Percentiles rank a stretch among this genome's conserved stretches.
phyloP scores from a whole-genome alignment of 2,113 vertebrate genomes.

The Polyodon spathula region DNA sequence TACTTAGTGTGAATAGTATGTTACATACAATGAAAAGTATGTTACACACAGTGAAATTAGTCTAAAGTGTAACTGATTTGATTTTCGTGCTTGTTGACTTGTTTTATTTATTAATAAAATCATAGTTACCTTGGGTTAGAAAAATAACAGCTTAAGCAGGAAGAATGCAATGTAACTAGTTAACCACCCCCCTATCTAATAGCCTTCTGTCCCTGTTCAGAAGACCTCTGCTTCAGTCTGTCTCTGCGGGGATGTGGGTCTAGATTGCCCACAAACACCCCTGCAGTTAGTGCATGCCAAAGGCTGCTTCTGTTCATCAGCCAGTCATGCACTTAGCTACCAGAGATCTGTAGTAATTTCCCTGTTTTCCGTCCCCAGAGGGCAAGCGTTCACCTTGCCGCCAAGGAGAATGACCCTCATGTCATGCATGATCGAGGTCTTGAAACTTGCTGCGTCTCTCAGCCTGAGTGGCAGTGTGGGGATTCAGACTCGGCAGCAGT shows the following conservation, averaged over 20 bases:
- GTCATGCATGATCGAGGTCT: conserved; percentile 49
- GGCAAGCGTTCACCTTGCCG: conserved; percentile 21
- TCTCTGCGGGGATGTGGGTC: conserved; percentile 8
- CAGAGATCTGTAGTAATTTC: conserved; percentile 56
- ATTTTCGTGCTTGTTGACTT: too few species aligned
- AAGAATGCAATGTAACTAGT: neutral
- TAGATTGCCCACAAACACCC: conserved; percentile 40
- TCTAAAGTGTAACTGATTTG: too few species aligned
- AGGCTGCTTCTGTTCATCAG: conserved; percentile 58
- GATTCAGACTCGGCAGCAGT: conserved; percentile 19
- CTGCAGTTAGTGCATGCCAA: conserved; percentile 57
- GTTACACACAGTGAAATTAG: too few species aligned
- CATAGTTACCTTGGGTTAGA: too few species aligned
- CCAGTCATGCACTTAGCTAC: conserved; percentile 53
- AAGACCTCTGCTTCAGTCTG: conserved; percentile 13
- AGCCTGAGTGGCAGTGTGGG: conserved; percentile 40
- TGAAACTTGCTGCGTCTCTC: conserved; percentile 30
- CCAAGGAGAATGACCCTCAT: conserved; percentile 40
- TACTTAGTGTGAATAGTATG: too few species aligned
- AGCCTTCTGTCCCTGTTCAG: conserved; percentile 52
- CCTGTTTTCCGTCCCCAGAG: conserved; percentile 26
- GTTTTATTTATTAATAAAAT: too few species aligned
- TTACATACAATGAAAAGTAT: too few species aligned
- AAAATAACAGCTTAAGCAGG: neutral
- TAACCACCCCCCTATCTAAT: conserved; percentile 27